phyloP scores from a whole-genome alignment of 1,140 invertebrate genomes.

The Trinorchestia longiramus region DNA sequence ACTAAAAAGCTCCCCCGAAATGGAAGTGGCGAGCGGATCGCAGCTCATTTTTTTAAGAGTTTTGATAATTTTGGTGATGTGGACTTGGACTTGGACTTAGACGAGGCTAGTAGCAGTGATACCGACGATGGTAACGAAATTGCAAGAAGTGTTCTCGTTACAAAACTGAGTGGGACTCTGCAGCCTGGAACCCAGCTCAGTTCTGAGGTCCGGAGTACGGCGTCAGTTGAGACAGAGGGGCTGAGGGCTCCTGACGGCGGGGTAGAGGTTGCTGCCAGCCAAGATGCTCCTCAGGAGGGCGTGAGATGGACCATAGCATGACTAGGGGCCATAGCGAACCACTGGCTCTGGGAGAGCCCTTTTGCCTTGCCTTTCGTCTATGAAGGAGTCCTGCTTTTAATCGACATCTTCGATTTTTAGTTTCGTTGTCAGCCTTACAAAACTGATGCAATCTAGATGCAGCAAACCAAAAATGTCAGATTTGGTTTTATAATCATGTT shows the following conservation, averaged over 20 bases:
- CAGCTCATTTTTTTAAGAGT: neutral
- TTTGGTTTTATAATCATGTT: neutral
- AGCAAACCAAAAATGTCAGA: neutral
- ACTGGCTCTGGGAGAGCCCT: slow-evolving; percentile 45
- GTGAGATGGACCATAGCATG: slow-evolving; percentile 6
- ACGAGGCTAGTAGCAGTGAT: neutral
- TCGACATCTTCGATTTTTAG: slow-evolving; percentile 16
- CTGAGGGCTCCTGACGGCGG: neutral
- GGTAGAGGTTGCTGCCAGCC: neutral
- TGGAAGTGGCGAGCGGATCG: neutral
- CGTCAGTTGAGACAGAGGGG: neutral
- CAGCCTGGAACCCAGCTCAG: neutral
- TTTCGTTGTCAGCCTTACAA: neutral
- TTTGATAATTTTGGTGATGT: slow-evolving; percentile 37
- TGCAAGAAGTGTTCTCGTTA: neutral
- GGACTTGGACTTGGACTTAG: neutral
- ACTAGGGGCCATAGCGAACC: slow-evolving; percentile 11
- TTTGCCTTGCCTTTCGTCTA: slow-evolving; percentile 23
- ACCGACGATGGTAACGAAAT: neutral
- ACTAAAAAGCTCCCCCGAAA: neutral
- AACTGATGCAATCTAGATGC: neutral
- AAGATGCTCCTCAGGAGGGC: neutral
- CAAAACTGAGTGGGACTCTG: neutral
- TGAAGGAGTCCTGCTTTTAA: neutral
- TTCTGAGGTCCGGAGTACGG: neutral